Percentiles rank a stretch among this genome's conserved stretches.
Conservation (phyloP, 2,888 invertebrate genomes). For the Netelia melanura region DNA sequence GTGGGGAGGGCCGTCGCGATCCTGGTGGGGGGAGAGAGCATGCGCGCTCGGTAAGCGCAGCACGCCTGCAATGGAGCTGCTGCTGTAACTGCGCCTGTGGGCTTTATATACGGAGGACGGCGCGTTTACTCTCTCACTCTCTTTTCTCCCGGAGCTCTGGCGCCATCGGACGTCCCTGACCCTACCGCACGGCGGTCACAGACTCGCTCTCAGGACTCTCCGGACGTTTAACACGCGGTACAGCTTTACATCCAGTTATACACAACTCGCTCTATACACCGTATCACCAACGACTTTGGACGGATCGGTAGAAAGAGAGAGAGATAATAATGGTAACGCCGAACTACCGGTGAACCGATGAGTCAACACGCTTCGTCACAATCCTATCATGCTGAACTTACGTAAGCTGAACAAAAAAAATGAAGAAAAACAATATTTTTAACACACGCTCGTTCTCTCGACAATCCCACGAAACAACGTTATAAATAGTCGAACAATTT, state of each 20-base stretch:
- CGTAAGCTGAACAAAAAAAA: slow-evolving; percentile 2
- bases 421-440: slow-evolving; percentile 13
- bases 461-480: background rate
- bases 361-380: slow-evolving; percentile 31
- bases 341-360: slow-evolving; percentile 28
- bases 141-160: slow-evolving; percentile 24
- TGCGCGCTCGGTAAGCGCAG: background rate
- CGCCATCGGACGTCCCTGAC: slow-evolving; percentile 74
- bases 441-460: background rate
- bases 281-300: slow-evolving; percentile 39
- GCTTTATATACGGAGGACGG: slow-evolving; percentile 44
- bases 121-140: slow-evolving; percentile 28
- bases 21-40: background rate
- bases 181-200: slow-evolving; percentile 66
- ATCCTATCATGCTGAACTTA: slow-evolving; percentile 8
- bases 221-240: slow-evolving; percentile 27
- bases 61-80: slow-evolving; percentile 53
- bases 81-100: slow-evolving; percentile 56
- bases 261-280: slow-evolving; percentile 7
- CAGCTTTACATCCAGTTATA: slow-evolving; percentile 45
- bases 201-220: slow-evolving; percentile 69
- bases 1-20: slow-evolving; percentile 49
- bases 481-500: slow-evolving; percentile 4
- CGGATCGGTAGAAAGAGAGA: slow-evolving; percentile 19
- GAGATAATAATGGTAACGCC: slow-evolving; percentile 4